Evolutionary conservation across 2,888 invertebrate species (phyloP).

Genomic region (Cylindroiulus punctatus): DNA sequence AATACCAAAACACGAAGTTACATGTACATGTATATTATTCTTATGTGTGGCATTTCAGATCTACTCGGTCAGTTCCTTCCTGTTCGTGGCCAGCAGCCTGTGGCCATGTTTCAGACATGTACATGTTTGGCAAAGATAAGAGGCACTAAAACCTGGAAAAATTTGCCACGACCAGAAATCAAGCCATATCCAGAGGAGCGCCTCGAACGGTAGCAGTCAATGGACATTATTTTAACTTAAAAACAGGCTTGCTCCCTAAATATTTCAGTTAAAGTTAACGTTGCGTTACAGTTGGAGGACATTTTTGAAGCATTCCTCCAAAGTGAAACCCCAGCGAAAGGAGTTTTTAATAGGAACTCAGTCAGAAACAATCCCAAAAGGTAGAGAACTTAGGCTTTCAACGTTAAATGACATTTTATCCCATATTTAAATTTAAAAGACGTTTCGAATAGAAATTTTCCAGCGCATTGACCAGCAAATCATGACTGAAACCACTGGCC

Average conservation of each 20-base stretch:
- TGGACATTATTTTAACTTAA: neutral
- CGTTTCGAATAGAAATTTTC: constrained; percentile 69
- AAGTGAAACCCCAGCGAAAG: neutral
- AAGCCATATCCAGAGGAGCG: constrained; percentile 49
- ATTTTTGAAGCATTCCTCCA: neutral
- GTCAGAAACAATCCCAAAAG: constrained; percentile 6
- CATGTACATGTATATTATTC: neutral
- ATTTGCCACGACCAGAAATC: constrained; percentile 48
- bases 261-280: neutral
- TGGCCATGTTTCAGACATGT: neutral
- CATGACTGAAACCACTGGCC: constrained; percentile 70
- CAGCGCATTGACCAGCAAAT: constrained; percentile 75
- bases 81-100: neutral
- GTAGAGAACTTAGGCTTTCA: too few relatives aligned
- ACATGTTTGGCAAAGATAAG: neutral
- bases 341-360: neutral
- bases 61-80: neutral
- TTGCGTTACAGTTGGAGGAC: neutral
- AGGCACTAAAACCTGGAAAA: constrained; percentile 1
- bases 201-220: constrained; percentile 48
- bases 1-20: neutral
- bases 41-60: neutral
- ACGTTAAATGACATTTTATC: too few relatives aligned
- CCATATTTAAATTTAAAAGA: neutral
- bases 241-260: neutral